Conservation (phyloP, 2,888 invertebrate species). For the Anoncus sp. region DNA sequence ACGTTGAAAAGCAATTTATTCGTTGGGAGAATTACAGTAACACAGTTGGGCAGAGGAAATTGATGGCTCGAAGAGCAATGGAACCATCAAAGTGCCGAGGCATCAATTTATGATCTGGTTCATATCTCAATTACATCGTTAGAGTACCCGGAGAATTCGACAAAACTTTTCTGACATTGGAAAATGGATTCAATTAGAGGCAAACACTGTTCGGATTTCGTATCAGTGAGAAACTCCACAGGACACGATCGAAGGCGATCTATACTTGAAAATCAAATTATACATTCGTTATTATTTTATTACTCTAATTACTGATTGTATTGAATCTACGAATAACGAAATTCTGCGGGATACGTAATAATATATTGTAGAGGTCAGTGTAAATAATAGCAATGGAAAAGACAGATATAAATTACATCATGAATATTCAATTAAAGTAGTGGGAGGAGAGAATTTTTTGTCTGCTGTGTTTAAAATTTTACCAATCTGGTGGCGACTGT, state of each 20-base stretch:
- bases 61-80: conserved; percentile 37
- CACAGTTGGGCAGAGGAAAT: conserved; percentile 21
- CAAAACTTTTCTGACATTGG: conserved; percentile 35
- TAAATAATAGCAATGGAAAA: not conserved
- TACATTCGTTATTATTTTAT: conserved; percentile 6
- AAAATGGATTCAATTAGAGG: conserved; percentile 19
- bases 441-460: not conserved
- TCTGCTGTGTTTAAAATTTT: not conserved
- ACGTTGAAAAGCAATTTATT: conserved; percentile 29
- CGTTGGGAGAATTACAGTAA: conserved; percentile 20
- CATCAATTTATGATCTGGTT: conserved; percentile 37
- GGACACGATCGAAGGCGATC: not conserved
- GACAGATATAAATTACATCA: not conserved
- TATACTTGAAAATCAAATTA: conserved; percentile 17
- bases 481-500: not conserved
- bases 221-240: not conserved
- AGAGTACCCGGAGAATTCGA: conserved; percentile 9
- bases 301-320: not conserved
- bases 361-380: not conserved
- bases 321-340: not conserved
- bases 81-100: conserved; percentile 44
- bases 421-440: not conserved
- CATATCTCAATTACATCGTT: conserved; percentile 42
- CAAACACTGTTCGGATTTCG: conserved; percentile 4
- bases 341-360: not conserved